Base-by-base conservation (phyloP, 1,140 invertebrate genomes). In the Drosophila subobscura region DNA sequence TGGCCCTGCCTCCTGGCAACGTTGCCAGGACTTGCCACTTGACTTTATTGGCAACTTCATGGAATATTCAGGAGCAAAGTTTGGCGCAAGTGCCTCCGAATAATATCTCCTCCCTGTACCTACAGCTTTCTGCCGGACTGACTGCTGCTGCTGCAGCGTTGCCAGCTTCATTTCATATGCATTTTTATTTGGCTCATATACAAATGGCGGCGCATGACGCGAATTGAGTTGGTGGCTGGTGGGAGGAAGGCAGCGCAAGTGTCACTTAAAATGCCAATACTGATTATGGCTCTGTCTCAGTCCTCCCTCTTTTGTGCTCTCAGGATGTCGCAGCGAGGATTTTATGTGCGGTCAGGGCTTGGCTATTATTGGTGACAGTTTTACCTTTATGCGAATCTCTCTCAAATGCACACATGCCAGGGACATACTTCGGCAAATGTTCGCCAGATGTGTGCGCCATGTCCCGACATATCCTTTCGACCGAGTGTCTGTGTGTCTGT, bases 151-250 rank as follows among this genome's bases (percentile, higher is more conserved):
- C 33, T 33, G 64, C 79, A 71, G 42, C 37, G 40, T 55, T 54
- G 64, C 64, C 57, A 53, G 64, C 65, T 72, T 88, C 81, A 90
- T 90, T 84, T 78, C 33, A 51, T 84, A 90, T 90, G 88, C 77
- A 90, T 85, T 90, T 90, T 89, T 90, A 90, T 90, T 85, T 83
- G 65, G 70, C 89, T 81, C 89, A 90, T 85, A 90, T 88, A 86
- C 74, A 86, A 86, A 86, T 86, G 81, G 83, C 64, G 71, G 59
- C 52, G 61, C 60, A 54, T 52, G 72, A 57, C 66, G 45, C 72
- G 68, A 77, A 63, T 63, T 29, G n/a, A 23, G 63, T 71, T 60
- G 56, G 61, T 20, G 14, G 41, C 25, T 41, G 45, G 53, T 41
- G 3, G 50, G 27, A 6, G 45, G 40, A 27, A 50, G 50, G 45